phyloP scores from a whole-genome alignment of 2,888 invertebrate species.

The Hybos culiciformis region DNA sequence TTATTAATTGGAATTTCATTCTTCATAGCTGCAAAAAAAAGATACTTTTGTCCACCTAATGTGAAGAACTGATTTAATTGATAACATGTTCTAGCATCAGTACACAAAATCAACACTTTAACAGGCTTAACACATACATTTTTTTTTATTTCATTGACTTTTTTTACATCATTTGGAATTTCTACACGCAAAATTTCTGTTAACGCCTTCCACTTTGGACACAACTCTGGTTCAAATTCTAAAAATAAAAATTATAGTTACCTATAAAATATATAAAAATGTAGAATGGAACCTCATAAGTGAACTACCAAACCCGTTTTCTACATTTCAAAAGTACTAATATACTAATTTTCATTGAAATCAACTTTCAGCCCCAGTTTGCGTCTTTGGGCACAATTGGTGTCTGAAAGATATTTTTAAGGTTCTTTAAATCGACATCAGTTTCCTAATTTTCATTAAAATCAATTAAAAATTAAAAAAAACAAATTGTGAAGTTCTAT shows the following conservation, averaged over 20 bases:
- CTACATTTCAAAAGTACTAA: too few relatives aligned
- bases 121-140: constrained; percentile 27
- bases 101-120: constrained; percentile 71
- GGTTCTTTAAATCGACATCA: too few relatives aligned
- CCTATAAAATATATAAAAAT: constrained; percentile 1
- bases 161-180: constrained; percentile 58
- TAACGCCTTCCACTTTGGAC: constrained; percentile 82
- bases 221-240: constrained; percentile 70
- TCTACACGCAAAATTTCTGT: constrained; percentile 66
- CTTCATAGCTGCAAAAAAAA: constrained; percentile 48
- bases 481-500: too few relatives aligned
- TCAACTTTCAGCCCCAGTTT: too few relatives aligned
- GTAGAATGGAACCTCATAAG: too few relatives aligned
- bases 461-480: too few relatives aligned
- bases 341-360: too few relatives aligned
- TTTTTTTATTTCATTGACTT: constrained; percentile 13
- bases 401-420: too few relatives aligned
- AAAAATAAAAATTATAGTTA: constrained; percentile 5
- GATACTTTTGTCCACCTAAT: constrained; percentile 47
- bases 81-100: constrained; percentile 67
- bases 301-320: too few relatives aligned
- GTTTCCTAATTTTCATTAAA: too few relatives aligned
- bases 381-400: too few relatives aligned
- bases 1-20: constrained; percentile 44
- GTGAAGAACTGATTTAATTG: constrained; percentile 61